Percentiles rank a stretch among this genome's conserved stretches.
phyloP scores from a whole-genome alignment of 2,797 vertebrate species.

The Cheirogaleus major region DNA sequence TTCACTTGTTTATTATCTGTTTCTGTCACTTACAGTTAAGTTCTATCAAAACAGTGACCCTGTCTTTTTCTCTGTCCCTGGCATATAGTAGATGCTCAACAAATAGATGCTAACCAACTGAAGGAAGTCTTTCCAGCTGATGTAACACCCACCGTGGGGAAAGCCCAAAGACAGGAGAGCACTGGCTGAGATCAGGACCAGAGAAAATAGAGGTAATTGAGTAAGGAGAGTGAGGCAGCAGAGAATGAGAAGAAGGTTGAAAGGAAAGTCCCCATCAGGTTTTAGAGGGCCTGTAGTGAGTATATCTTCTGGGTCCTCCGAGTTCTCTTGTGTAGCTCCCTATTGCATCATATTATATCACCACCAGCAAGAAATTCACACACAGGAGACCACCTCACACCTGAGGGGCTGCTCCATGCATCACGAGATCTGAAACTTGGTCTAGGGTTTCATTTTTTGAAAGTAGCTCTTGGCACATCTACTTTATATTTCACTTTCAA shows the following conservation, averaged over 20 bases:
- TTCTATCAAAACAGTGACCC: background rate
- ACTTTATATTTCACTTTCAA: slow-evolving; percentile 28
- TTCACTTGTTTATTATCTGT: background rate
- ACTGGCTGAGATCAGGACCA: background rate
- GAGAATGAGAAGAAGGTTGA: background rate
- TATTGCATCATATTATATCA: background rate
- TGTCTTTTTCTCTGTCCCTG: background rate
- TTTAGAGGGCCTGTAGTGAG: background rate
- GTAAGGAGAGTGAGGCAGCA: background rate
- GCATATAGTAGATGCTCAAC: background rate
- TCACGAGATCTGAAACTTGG: background rate
- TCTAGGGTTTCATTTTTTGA: background rate
- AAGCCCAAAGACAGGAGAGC: background rate
- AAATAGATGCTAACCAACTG: background rate
- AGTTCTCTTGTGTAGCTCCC: background rate
- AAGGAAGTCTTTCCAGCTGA: background rate
- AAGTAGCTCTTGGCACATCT: background rate
- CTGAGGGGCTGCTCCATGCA: background rate
- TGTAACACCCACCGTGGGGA: too few relatives aligned
- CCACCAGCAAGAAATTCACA: background rate
- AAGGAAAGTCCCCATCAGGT: background rate
- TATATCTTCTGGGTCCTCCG: background rate
- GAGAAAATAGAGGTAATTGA: background rate
- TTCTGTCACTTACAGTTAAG: background rate
- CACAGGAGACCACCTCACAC: background rate